phyloP scores from a whole-genome alignment of 2,113 vertebrate species.

The Bufo gargarizans region DNA sequence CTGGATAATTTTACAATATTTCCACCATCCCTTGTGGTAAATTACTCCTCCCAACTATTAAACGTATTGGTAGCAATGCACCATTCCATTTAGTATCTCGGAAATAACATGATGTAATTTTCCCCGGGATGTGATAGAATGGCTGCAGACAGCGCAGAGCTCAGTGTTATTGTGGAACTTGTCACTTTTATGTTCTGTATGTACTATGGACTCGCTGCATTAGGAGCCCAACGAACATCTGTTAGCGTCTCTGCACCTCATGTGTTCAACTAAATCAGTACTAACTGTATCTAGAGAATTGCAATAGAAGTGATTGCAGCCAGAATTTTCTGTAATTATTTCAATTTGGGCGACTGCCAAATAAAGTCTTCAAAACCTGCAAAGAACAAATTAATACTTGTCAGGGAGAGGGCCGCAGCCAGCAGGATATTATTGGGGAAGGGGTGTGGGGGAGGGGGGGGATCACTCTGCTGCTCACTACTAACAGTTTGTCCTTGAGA shows the following conservation, averaged over 20 bases:
- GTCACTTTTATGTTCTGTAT: conserved; percentile 47
- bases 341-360: conserved; percentile 57
- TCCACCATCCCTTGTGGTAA: neutral
- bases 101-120: conserved; percentile 30
- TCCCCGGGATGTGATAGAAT: conserved; percentile 42
- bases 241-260: conserved; percentile 35
- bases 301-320: conserved; percentile 47
- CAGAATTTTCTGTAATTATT: conserved; percentile 59
- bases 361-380: conserved; percentile 55
- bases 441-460: conserved; percentile 16
- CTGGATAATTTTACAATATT: neutral
- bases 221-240: conserved; percentile 44
- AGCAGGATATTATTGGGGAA: conserved; percentile 54
- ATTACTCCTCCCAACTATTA: conserved; percentile 35
- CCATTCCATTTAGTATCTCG: conserved; percentile 28
- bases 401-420: conserved; percentile 50
- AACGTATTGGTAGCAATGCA: conserved; percentile 11
- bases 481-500: conserved; percentile 56
- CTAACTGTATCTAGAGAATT: conserved; percentile 53
- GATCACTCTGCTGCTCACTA: neutral
- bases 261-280: conserved; percentile 52
- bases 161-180: conserved; percentile 34
- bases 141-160: conserved; percentile 15
- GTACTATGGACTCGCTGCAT: conserved; percentile 24
- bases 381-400: conserved; percentile 59